Base-by-base conservation (phyloP, 64 coral and sea anemone species). In the Stichodactyla helianthus region DNA sequence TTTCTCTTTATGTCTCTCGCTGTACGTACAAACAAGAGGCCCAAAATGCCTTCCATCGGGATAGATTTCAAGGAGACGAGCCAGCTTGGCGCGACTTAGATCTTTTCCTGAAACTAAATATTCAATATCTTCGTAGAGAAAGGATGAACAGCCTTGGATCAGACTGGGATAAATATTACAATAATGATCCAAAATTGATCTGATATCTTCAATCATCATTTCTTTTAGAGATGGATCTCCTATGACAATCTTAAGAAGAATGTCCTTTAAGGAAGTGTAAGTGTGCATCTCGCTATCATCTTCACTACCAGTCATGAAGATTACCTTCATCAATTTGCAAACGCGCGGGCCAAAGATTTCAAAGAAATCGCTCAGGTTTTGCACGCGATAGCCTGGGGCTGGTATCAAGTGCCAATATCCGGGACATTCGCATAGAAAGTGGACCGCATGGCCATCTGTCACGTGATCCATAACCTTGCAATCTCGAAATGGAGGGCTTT, bases 381-480 rank as follows among this genome's bases (percentile, higher is more conserved):
- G 78, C 10, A 97, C 82, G 62, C 91, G 94, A 63, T 90, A 97
- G 5, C 94, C 94, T 54, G 94, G 94, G 13, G 71, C 85, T 23
- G 88, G 82, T 7, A 92, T 87, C 50, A 97, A 85, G 65, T 97
- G 94, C 94, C 94, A 97, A 19, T 93, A 89, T 58, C 91, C 91
- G 10, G 94, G 94, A 79, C 91, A 97, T 84, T 97, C 94, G 55
- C 94, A 97, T 20, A 97, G 82, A 26, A 97, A 97, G 63, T 97
- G 94, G 18, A 93, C 94, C 0, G 94, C 91, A 52, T 90, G 86
- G 53, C 94, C 94, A 79, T 93, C 91, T 59, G 64, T 90, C 6
- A 97, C 85, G 18, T 92, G 86, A 18, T 87, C 86, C 76, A 90
- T 87, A 26, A 97, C 94, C 9, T 13, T 79, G 53, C 90, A 90